A percentile compares a stretch with the other conserved stretches of the same genome.
phyloP scores from a whole-genome alignment of 2,113 vertebrate species.

The Sterrhoptilus dennistouni region DNA sequence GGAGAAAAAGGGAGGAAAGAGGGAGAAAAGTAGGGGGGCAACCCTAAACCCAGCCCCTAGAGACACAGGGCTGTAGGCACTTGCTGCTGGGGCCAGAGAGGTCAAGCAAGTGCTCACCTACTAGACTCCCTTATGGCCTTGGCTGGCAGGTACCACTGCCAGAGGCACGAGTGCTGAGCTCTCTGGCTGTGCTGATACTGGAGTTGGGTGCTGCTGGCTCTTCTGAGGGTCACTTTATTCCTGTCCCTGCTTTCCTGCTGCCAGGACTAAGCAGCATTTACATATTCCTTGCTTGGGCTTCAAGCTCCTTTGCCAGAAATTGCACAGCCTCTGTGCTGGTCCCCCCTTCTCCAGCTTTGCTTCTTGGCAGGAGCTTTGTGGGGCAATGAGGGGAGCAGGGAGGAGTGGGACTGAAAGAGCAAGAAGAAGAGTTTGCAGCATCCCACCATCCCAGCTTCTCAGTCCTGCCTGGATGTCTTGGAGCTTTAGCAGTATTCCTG shows the following conservation, averaged over 20 bases:
- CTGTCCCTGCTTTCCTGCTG: neutral
- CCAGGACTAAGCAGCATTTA: neutral
- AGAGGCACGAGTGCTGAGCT: neutral
- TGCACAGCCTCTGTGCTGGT: neutral
- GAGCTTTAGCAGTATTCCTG: neutral
- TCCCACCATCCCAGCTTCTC: neutral
- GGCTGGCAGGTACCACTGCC: rapidly evolving
- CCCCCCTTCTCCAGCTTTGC: neutral
- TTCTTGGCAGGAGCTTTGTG: neutral
- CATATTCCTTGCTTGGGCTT: neutral
- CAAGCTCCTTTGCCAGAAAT: neutral
- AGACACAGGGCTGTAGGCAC: neutral
- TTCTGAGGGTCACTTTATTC: neutral
- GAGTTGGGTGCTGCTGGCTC: rapidly evolving
- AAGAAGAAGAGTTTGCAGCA: neutral
- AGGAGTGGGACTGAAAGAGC: neutral
- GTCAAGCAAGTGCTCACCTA: neutral
- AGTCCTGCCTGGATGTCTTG: neutral
- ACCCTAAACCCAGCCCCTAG: neutral
- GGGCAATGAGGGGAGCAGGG: neutral
- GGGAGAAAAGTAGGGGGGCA: rapidly evolving
- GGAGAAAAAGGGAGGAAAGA: rapidly evolving
- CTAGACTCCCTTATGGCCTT: neutral
- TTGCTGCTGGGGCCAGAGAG: neutral
- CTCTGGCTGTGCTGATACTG: neutral